Evolutionary conservation across 2,888 invertebrate species (phyloP).

Genomic region (Platerodrilus igneus): DNA sequence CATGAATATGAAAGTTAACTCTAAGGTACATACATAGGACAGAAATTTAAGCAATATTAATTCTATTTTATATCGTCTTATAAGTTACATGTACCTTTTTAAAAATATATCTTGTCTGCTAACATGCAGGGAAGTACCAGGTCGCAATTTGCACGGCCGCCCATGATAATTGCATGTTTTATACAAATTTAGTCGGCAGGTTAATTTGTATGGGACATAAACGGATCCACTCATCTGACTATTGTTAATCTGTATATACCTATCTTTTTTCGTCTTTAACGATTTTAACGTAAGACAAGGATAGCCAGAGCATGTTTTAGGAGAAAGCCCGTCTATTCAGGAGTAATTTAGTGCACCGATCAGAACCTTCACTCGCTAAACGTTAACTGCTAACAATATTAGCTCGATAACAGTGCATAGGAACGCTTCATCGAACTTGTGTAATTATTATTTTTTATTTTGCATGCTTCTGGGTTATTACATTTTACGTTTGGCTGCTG

Average conservation of each 20-base stretch:
- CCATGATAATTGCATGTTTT: constrained; percentile 48
- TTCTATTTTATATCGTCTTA: too few species aligned
- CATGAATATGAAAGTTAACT: too few species aligned
- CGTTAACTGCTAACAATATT: constrained; percentile 32
- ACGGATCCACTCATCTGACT: constrained; percentile 37
- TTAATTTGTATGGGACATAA: constrained; percentile 47
- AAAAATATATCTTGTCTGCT: constrained; percentile 33
- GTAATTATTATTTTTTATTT: constrained; percentile 22
- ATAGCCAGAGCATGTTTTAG: constrained; percentile 7
- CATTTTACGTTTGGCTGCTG: too few species aligned
- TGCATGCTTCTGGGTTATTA: constrained; percentile 25
- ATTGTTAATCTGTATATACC: constrained; percentile 27
- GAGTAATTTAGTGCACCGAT: constrained; percentile 33
- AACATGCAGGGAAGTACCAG: constrained; percentile 41
- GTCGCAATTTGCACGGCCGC: constrained; percentile 43
- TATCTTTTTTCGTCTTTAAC: constrained; percentile 14
- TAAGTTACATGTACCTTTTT: constrained; percentile 42
- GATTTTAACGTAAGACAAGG: constrained; percentile 4
- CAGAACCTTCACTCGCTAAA: constrained; percentile 30
- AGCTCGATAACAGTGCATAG: constrained; percentile 30
- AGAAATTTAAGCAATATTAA: too few species aligned
- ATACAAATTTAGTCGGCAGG: constrained; percentile 48
- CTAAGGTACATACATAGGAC: too few species aligned
- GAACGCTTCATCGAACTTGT: constrained; percentile 26
- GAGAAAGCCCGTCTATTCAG: constrained; percentile 21